Base-by-base conservation (phyloP, 37 sponge, comb jelly and placozoan species). In the Halichondria panicea region DNA sequence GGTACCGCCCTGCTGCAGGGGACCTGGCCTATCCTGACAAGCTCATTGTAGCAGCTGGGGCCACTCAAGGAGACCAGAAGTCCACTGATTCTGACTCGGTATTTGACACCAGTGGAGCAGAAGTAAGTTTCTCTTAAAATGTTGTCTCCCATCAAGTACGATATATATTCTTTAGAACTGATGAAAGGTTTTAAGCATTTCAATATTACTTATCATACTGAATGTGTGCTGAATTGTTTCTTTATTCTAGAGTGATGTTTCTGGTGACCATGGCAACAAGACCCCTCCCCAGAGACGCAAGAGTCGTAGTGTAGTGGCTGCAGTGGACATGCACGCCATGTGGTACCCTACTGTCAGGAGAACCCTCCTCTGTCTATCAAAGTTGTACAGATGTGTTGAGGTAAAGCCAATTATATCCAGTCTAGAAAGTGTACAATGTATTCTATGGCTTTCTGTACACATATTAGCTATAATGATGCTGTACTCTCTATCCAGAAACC, bases 301-400 rank as follows among this genome's bases (percentile, higher is more conserved):
- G 28, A 45, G 38, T 15, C 55, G 44, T 45, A 45, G 59, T n/a
- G 39, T 7, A 59, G 22, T 39, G 13, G 88, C 95, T 21, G 83
- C 89, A 35, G 96, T 74, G 5, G 94, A 99, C 70, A 90, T 94
- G 76, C 95, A 95, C 38, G 94, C 84, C 76, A 99, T 99, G 99
- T 99, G 99, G 99, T 99, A 99, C 85, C 99, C 99, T 33, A 99
- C 99, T 12, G 94, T 99, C 19, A 64, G 99, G 55, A 72, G 99
- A 27, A 89, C 94, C 2, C 82, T 99, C 19, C 78, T 95, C 57
- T 99, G 94, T 52, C 92, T 99, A 53, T 93, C 97, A 15, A 99
- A 96, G 57, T 86, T 99, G 53, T 99, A 96, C 74, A 79, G 97
- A 22, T 99, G 99, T 40, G 70, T 96, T 24, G 92, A 99, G 77